Base-by-base conservation (phyloP, 2,888 invertebrate species). In the Zaprionus lineosus region DNA sequence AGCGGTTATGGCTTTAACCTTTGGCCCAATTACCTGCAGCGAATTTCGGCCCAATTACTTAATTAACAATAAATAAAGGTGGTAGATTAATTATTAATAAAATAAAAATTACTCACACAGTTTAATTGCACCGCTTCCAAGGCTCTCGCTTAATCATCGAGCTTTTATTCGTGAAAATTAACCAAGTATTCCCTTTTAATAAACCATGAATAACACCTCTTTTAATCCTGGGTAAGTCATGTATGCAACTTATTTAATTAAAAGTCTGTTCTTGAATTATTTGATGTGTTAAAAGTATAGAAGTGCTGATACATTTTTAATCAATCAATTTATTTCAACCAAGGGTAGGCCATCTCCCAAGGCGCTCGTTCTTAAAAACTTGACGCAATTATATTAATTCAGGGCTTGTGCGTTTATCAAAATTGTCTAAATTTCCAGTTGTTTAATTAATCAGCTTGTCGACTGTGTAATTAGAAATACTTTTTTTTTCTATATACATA, bases 361-460 rank as follows among this genome's bases (percentile, higher is more conserved):
- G 5, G 9, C 37, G 44, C 48, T 39, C 40, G 19, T 29, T 28
- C 19, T 15, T 16, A 11, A 37, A 44, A 63, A 51, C 55, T 59
- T 41, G 46, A 37, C 39, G 59, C 39, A 59, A 63, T 71, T 81
- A 74, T 75, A 78, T 78, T 84, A 78, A 78, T 82, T 78, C 57
- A 14, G 33, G 56, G 39, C 56, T 67, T 68, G 78, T 40, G 39
- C 51, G 62, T 70, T 66, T 81, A 66, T 77, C 82, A 76, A 59
- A 73, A 81, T 48, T 37, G 58, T 56, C 66, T 55, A 55, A 47
- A 46, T 39, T 50, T 57, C 53, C 44, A 52, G 53, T 56, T 64
- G 34, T 44, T 78, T 84, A 79, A 79, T 79, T 79, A 79, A 79
- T 72, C 61, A 68, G 47, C 31, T 12, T 36, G 46, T 56, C 46